A percentile compares a stretch with the other conserved stretches of the same genome.
phyloP scores from a whole-genome alignment of 1,140 invertebrate genomes.

The Zophobas atratus region DNA sequence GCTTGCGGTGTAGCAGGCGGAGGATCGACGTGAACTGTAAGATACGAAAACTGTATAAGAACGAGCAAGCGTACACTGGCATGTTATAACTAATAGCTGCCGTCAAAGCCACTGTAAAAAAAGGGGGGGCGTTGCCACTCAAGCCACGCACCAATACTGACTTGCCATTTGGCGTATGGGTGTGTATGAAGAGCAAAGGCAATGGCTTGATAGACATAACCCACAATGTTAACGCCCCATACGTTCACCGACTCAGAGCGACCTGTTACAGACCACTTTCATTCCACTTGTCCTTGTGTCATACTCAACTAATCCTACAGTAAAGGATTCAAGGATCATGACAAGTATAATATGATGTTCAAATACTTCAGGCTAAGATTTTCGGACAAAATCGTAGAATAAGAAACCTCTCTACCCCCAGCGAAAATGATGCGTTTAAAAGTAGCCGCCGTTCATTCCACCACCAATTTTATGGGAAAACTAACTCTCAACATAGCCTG shows the following conservation, averaged over 20 bases:
- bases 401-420: slow-evolving; percentile 66
- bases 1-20: slow-evolving; percentile 44
- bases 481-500: slow-evolving; percentile 48
- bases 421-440: slow-evolving; percentile 18
- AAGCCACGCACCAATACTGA: slow-evolving; percentile 59
- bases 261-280: slow-evolving; percentile 54
- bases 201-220: slow-evolving; percentile 66
- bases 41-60: slow-evolving; percentile 63
- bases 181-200: neutral
- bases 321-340: slow-evolving; percentile 60
- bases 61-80: slow-evolving; percentile 51
- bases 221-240: slow-evolving; percentile 65
- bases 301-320: slow-evolving; percentile 50
- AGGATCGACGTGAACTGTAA: slow-evolving; percentile 64
- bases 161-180: neutral
- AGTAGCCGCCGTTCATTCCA: slow-evolving; percentile 35
- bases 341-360: slow-evolving; percentile 60
- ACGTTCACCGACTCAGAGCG: slow-evolving; percentile 51
- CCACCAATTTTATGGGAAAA: slow-evolving; percentile 37
- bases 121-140: slow-evolving; percentile 64
- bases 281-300: slow-evolving; percentile 54
- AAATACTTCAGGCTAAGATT: slow-evolving; percentile 60
- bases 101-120: slow-evolving; percentile 67
- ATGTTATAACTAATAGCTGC: slow-evolving; percentile 64
- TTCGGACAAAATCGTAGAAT: slow-evolving; percentile 50